phyloP scores from a whole-genome alignment of 2,888 invertebrate genomes.

The Liodrosophila aerea region DNA sequence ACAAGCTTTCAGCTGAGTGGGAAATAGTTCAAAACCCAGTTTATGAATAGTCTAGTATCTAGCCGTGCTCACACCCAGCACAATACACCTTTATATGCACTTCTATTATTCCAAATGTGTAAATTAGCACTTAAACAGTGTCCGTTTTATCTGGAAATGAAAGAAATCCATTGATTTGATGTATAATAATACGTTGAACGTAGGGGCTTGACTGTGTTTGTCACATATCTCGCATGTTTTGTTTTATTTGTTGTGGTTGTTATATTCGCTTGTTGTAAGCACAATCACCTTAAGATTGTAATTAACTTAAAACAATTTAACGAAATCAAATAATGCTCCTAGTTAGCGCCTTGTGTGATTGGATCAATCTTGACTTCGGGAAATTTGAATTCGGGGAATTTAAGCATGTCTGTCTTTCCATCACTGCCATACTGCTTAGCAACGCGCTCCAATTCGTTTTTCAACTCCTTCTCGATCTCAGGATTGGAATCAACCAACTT shows the following conservation, averaged over 20 bases:
- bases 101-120: too few species aligned
- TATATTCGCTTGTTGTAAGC: slow-evolving; percentile 20
- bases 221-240: slow-evolving; percentile 34
- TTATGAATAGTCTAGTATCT: too few species aligned
- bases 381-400: slow-evolving; percentile 94
- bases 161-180: too few species aligned
- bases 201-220: background rate
- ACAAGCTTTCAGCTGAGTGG: too few species aligned
- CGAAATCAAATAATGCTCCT: slow-evolving; percentile 30
- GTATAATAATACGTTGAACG: background rate
- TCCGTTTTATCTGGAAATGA: too few species aligned
- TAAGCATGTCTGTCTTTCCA: slow-evolving; percentile 91
- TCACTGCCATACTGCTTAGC: slow-evolving; percentile 90
- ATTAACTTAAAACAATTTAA: slow-evolving; percentile 64
- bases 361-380: slow-evolving; percentile 88
- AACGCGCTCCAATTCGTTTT: slow-evolving; percentile 91
- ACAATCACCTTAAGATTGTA: slow-evolving; percentile 19
- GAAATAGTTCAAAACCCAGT: too few species aligned
- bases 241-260: slow-evolving; percentile 53
- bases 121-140: too few species aligned
- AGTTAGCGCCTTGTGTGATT: slow-evolving; percentile 81
- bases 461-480: slow-evolving; percentile 88
- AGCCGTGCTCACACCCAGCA: too few species aligned
- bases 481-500: slow-evolving; percentile 92
- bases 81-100: too few species aligned